phyloP scores from a whole-genome alignment of 2,113 vertebrate genomes.

The Onychostoma macrolepis region DNA sequence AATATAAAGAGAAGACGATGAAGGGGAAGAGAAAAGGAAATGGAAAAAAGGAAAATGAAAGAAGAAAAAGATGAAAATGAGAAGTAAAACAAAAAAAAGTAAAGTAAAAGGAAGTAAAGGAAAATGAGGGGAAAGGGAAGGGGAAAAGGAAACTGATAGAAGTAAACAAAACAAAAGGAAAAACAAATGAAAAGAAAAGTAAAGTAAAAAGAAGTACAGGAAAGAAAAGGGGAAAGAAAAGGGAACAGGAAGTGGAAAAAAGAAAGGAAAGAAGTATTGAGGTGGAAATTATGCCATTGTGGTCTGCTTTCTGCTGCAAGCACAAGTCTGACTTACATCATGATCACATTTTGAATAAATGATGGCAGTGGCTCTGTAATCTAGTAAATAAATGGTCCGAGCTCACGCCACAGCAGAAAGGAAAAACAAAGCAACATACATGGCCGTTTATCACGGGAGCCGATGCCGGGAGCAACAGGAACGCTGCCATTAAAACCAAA shows the following conservation, averaged over 20 bases:
- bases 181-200: neutral
- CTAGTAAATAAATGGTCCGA: neutral
- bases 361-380: neutral
- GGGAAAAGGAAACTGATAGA: neutral
- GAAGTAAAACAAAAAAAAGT: too few species aligned
- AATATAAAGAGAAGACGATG: too few species aligned
- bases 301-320: neutral
- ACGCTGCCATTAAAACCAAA: slow-evolving; percentile 23
- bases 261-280: neutral
- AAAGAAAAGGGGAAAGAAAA: neutral
- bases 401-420: neutral
- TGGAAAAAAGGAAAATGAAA: too few species aligned
- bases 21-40: too few species aligned
- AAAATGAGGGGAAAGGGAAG: neutral
- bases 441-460: neutral
- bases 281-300: neutral
- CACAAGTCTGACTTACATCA: neutral
- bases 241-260: neutral
- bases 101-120: too few species aligned
- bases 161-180: neutral
- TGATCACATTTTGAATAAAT: neutral
- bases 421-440: neutral
- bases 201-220: neutral
- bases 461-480: neutral
- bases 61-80: too few species aligned